Evolutionary conservation across 2,797 vertebrate genomes (phyloP).

Genomic region (Sebastes elongatus): DNA sequence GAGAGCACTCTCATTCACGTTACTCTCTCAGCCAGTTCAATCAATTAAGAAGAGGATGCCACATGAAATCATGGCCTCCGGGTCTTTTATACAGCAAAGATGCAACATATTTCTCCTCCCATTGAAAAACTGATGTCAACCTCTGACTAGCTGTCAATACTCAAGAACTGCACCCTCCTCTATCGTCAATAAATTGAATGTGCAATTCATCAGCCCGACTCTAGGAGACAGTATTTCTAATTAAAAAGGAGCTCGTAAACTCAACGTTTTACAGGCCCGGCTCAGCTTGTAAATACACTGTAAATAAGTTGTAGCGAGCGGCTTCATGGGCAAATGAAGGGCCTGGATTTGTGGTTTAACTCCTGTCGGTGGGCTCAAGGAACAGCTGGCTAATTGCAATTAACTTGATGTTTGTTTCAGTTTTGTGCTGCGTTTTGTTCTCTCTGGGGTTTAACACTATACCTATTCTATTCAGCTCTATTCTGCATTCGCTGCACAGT

Average conservation of each 20-base stretch:
- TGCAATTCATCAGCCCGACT: slow-evolving; percentile 83
- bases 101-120: slow-evolving; percentile 52
- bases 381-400: slow-evolving; percentile 31
- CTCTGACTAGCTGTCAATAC: slow-evolving; percentile 56
- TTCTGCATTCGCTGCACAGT: neutral
- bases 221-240: slow-evolving; percentile 87
- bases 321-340: slow-evolving; percentile 67
- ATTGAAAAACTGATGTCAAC: slow-evolving; percentile 46
- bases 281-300: slow-evolving; percentile 85
- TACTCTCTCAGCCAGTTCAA: slow-evolving; percentile 27
- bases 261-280: slow-evolving; percentile 80
- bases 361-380: slow-evolving; percentile 48
- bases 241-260: slow-evolving; percentile 88
- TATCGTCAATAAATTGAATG: slow-evolving; percentile 74
- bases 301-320: slow-evolving; percentile 79
- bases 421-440: slow-evolving; percentile 1
- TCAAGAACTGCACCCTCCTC: slow-evolving; percentile 36
- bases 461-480: neutral
- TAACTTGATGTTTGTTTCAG: slow-evolving; percentile 11
- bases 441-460: neutral
- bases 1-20: slow-evolving; percentile 13
- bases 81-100: slow-evolving; percentile 54
- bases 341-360: slow-evolving; percentile 58
- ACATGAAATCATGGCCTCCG: slow-evolving; percentile 58
- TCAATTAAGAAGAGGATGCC: slow-evolving; percentile 58